Conservation (phyloP, 2,888 invertebrate species). For the Sesia bembeciformis region DNA sequence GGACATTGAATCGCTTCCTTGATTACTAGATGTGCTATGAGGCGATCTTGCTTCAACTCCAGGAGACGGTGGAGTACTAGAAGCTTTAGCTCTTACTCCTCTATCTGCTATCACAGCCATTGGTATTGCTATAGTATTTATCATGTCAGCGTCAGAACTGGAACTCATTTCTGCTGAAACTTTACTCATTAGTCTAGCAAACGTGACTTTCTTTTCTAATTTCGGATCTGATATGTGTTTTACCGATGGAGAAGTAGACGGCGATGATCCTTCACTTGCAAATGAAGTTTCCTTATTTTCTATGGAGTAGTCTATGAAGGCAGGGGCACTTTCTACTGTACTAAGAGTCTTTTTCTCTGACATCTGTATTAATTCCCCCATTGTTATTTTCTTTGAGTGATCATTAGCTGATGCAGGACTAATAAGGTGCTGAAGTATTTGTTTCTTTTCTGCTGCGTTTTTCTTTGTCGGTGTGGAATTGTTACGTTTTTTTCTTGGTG, state of each 20-base stretch:
- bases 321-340: conserved; percentile 64
- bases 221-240: conserved; percentile 78
- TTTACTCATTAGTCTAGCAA: conserved; percentile 81
- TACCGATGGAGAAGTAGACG: conserved; percentile 71
- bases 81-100: conserved; percentile 52
- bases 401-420: conserved; percentile 79
- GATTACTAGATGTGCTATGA: conserved; percentile 84
- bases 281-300: conserved; percentile 78
- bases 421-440: conserved; percentile 85
- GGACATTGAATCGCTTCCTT: conserved; percentile 85
- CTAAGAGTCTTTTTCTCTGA: conserved; percentile 75
- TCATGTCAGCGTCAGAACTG: conserved; percentile 80
- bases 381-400: conserved; percentile 76
- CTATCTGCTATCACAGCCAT: conserved; percentile 61
- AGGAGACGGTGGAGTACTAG: conserved; percentile 78
- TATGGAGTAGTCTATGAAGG: conserved; percentile 57
- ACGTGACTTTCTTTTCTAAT: conserved; percentile 85
- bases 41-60: conserved; percentile 75
- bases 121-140: conserved; percentile 64
- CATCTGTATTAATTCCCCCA: conserved; percentile 84
- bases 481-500: conserved; percentile 85
- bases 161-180: conserved; percentile 86
- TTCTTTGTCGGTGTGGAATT: conserved; percentile 86
- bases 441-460: conserved; percentile 84
- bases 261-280: conserved; percentile 63